These are phyloP conservation scores for Pyxicephalus adspersus DNA, from an alignment of 2,113 vertebrate genomes.

Conservation along the genomic window DNA sequence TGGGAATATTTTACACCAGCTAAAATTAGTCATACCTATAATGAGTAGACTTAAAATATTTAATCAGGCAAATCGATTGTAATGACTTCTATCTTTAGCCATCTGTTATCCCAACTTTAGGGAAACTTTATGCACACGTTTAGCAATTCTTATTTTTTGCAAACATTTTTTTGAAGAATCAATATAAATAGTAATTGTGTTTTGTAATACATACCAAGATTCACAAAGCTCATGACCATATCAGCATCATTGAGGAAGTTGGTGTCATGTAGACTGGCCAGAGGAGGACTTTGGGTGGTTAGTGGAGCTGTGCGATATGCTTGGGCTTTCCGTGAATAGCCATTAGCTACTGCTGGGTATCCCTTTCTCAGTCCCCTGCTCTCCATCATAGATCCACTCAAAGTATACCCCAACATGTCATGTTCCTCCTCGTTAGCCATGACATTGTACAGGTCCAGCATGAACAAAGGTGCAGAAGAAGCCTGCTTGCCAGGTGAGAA, in stretches of 20 bases:
- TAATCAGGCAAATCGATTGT: too few species aligned
- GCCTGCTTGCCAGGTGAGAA: slow-evolving; percentile 95
- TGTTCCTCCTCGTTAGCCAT: slow-evolving; percentile 92
- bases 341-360: slow-evolving; percentile 81
- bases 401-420: slow-evolving; percentile 74
- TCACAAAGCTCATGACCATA: slow-evolving; percentile 99
- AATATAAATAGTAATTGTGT: too few species aligned
- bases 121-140: too few species aligned
- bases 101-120: too few species aligned
- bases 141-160: too few species aligned
- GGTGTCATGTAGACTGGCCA: slow-evolving; percentile 89
- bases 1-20: neutral
- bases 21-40: neutral
- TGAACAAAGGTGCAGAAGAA: slow-evolving; percentile 96
- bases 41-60: too few species aligned
- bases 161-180: too few species aligned
- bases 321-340: slow-evolving; percentile 83
- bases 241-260: slow-evolving; percentile 98
- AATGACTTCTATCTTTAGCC: too few species aligned
- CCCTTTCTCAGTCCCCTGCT: slow-evolving; percentile 79
- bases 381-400: slow-evolving; percentile 77
- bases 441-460: slow-evolving; percentile 98
- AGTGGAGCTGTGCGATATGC: slow-evolving; percentile 75
- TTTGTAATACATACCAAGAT: slow-evolving; percentile 78
- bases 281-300: slow-evolving; percentile 83